Evolutionary conservation across 2,888 invertebrate genomes (phyloP), one percentile per base, ranked within the genome.

Genomic region (Ischnus inquisitorius): DNA sequence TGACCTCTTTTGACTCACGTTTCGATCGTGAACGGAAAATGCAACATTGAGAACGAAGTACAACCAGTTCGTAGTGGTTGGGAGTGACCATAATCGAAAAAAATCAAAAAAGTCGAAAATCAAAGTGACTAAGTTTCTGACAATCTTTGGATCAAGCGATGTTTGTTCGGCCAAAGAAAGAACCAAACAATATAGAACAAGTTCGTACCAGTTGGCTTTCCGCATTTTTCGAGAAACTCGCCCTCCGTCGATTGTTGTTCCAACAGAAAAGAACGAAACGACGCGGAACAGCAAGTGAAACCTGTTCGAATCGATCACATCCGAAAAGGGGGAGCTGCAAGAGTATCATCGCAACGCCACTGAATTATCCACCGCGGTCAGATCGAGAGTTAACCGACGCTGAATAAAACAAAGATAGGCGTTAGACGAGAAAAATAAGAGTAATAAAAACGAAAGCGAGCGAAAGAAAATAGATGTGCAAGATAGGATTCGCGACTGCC

Each of bases 401-500:
- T 10, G 54, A 8, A 22, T 6, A n/a, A n/a, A n/a, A n/a, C n/a
- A n/a, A n/a, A n/a, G n/a, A n/a, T n/a, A n/a, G n/a, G n/a, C n/a
- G n/a, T n/a, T n/a, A n/a, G n/a, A n/a, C 6, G 19, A 12, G n/a
- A 48, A 54, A 8, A 54, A 51, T 16, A 4, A n/a, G 8, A n/a
- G 46, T 10, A 46, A 28, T 8, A 14, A n/a, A 12, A 62, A 78
- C 22, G 16, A 69, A 65, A 62, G n/a, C 34, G 60, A 48, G 46
- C n/a, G 51, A 46, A n/a, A 12, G 22, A 69, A 78, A 78, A 62
- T 8, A 74, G 62, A 46, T 46, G n/a, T 43, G 28, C 41, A 62
- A 28, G 43, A 34, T 14, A n/a, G 54, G 16, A 39, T 41, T 46
- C n/a, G 12, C 46, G 46, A 2, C 3, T 0, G 34, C 19, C 48